Base-by-base conservation (phyloP, 2,888 invertebrate species). In the Arctia plantaginis region DNA sequence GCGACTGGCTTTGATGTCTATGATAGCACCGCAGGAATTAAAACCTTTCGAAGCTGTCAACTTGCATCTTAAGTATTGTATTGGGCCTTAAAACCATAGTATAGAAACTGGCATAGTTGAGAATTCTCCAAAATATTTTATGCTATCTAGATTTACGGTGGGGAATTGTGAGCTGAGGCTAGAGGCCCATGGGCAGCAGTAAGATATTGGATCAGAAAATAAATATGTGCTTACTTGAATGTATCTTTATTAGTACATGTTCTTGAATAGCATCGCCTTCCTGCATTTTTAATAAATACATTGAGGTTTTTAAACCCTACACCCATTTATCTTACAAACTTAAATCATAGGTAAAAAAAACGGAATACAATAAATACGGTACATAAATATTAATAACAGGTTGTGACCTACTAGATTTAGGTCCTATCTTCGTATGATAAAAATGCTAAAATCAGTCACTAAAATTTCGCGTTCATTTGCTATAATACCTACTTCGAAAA, bases 331-430 rank as follows among this genome's bases (percentile, higher is more conserved):
- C 69, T 33, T 12, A 71, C 73, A 23, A 69, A 75, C 77, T 76
- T 75, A 64, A 69, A 70, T 27, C 3, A 30, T n/a, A 18, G 39
- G 51, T 55, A 67, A 44, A 47, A 41, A 35, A 64, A 44, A 64
- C 18, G n/a, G 30, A 79, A 71, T 74, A 66, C 1, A 51, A 35
- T 47, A 55, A 15, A n/a, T n/a, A n/a, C n/a, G 27, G 59, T 59
- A 51, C 15, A 69, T n/a, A 23, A 23, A 68, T 23, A 23, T 68
- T 30, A 27, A 73, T 39, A 72, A 18, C 13, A 71, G 65, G 74
- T 69, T 82, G 69, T 6, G 69, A 65, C 87, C 88, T 75, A 82
- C 88, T 85, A 77, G 85, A 85, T 85, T 59, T 18, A 30, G 18
- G 33, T 7, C 1, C 15, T 23, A 8, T 7, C 23, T 51, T 23